Conservation (phyloP, 1,140 invertebrate genomes). For the Drosophila athabasca region DNA sequence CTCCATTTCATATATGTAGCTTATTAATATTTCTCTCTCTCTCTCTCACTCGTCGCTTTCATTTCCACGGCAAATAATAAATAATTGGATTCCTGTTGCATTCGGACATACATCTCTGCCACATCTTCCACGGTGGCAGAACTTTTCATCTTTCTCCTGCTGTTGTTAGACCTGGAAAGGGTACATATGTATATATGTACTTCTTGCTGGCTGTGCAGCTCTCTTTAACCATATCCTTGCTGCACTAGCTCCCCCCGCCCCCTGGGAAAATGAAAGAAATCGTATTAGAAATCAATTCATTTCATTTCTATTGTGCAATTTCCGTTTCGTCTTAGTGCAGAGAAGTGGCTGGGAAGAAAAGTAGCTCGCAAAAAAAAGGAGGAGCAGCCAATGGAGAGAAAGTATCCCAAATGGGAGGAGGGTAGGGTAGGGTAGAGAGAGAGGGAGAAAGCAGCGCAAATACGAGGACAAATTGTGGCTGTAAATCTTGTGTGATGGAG, state of each 20-base stretch:
- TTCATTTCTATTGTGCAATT: slow-evolving; percentile 76
- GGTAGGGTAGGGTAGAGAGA: not conserved
- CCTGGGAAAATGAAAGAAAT: slow-evolving; percentile 18
- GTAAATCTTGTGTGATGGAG: slow-evolving; percentile 57
- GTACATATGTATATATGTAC: not conserved
- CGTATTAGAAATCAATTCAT: slow-evolving; percentile 79
- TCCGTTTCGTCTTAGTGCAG: slow-evolving; percentile 45
- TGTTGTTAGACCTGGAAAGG: not conserved
- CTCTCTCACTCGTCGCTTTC: not conserved
- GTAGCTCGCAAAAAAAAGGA: not conserved
- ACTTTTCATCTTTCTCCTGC: slow-evolving; percentile 23
- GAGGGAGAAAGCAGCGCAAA: slow-evolving; percentile 13
- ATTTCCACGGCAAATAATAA: slow-evolving; percentile 39
- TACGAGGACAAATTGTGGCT: slow-evolving; percentile 67
- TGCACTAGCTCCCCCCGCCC: slow-evolving; percentile 2
- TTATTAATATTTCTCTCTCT: slow-evolving; percentile 56
- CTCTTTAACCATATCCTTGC: not conserved
- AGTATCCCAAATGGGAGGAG: not conserved
- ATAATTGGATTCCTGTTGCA: slow-evolving; percentile 58
- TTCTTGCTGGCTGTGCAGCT: no score
- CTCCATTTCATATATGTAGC: slow-evolving; percentile 39
- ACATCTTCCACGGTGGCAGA: not conserved
- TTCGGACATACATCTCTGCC: not conserved
- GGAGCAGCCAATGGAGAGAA: not conserved
- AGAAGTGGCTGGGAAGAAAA: slow-evolving; percentile 40